Conservation (phyloP, 2,888 invertebrate genomes). For the Acanthosoma haemorrhoidale region DNA sequence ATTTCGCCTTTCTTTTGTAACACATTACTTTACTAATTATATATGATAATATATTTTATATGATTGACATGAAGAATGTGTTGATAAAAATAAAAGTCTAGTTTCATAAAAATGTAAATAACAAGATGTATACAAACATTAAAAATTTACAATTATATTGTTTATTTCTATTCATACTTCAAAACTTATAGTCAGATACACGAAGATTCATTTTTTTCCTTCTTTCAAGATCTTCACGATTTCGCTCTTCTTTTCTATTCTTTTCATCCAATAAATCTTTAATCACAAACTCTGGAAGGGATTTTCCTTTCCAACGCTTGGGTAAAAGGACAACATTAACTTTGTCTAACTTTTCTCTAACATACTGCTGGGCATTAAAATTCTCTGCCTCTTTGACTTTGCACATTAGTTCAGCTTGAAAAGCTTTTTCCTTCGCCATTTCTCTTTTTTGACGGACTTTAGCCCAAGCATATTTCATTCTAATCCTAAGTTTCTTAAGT, state of each 20-base stretch:
- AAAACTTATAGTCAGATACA: constrained; percentile 38
- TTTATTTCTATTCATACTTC: background rate
- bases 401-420: constrained; percentile 63
- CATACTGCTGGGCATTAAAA: constrained; percentile 70
- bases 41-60: too few relatives aligned
- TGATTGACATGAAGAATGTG: too few relatives aligned
- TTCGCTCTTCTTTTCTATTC: constrained; percentile 46
- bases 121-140: background rate
- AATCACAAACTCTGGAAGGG: constrained; percentile 62
- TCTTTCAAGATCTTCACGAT: constrained; percentile 34
- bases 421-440: constrained; percentile 68
- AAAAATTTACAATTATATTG: background rate
- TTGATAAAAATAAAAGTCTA: too few relatives aligned
- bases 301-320: constrained; percentile 54
- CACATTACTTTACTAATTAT: too few relatives aligned
- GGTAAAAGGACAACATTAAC: constrained; percentile 60
- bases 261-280: constrained; percentile 61
- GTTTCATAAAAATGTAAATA: too few relatives aligned
- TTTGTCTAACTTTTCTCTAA: constrained; percentile 56
- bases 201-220: constrained; percentile 37
- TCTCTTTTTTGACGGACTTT: constrained; percentile 64
- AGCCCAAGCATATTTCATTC: constrained; percentile 70
- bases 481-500: constrained; percentile 69
- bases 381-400: constrained; percentile 66
- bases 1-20: too few relatives aligned